Conservation (phyloP, 1,140 invertebrate genomes). For the Zeugodacus cucurbitae region DNA sequence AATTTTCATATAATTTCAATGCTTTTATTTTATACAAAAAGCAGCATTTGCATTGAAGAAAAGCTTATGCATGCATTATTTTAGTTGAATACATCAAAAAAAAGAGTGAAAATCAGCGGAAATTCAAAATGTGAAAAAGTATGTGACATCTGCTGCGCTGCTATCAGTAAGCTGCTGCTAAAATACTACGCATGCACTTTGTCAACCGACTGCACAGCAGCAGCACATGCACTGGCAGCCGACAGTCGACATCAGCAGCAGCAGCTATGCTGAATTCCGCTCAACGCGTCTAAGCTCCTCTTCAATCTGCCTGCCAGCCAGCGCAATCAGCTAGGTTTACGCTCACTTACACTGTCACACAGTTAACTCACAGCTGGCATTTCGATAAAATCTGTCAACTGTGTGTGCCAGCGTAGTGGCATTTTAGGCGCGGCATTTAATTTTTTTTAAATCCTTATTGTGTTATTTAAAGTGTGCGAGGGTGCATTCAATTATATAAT, state of each 20-base stretch:
- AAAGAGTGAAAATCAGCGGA: background rate
- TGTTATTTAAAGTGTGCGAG: background rate
- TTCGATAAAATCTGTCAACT: constrained; percentile 8
- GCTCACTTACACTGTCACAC: background rate
- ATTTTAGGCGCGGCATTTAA: constrained; percentile 19
- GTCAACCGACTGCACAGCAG: background rate
- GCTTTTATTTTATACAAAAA: background rate
- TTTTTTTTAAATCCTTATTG: background rate
- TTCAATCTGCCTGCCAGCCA: background rate
- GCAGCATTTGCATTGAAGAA: too few species aligned
- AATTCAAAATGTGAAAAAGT: background rate
- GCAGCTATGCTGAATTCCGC: background rate
- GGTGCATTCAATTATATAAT: background rate
- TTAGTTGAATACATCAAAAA: constrained; percentile 20
- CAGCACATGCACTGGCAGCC: background rate
- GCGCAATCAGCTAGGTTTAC: background rate
- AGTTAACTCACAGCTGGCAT: background rate
- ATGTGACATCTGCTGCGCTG: background rate
- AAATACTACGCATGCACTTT: constrained; percentile 14
- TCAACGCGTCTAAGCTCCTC: background rate
- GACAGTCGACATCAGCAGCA: background rate
- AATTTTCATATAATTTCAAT: background rate
- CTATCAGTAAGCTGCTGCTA: background rate
- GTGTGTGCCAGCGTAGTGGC: background rate
- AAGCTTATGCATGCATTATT: background rate